Evolutionary conservation across 2,888 invertebrate genomes (phyloP).

Genomic region (Harpalus rufipes): DNA sequence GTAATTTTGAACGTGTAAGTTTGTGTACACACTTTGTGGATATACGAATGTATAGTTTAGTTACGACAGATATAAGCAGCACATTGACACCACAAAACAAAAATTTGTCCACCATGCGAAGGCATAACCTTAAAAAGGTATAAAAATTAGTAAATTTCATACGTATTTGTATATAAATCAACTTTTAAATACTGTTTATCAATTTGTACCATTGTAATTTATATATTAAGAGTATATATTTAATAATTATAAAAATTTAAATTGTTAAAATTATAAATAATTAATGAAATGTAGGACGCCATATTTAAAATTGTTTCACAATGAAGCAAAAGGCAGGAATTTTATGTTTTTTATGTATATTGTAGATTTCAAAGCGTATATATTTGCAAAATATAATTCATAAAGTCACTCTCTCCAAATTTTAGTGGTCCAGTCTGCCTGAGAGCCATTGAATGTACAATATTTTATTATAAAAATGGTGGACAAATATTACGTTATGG

Average conservation of each 20-base stretch:
- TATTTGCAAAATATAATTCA: too few relatives aligned
- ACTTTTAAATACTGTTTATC: not conserved
- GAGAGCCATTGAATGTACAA: not conserved
- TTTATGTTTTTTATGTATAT: too few relatives aligned
- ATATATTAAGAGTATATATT: not conserved
- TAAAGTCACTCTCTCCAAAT: too few relatives aligned
- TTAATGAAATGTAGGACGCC: not conserved
- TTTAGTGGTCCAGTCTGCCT: too few relatives aligned
- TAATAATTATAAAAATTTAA: not conserved
- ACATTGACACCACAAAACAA: not conserved
- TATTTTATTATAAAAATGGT: not conserved
- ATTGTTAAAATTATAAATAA: not conserved
- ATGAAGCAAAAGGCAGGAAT: too few relatives aligned
- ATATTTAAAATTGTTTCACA: not conserved
- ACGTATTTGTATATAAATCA: not conserved
- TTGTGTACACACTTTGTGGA: constrained; percentile 60
- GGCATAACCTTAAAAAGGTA: not conserved
- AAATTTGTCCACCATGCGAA: not conserved
- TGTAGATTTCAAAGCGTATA: too few relatives aligned
- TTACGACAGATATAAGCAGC: constrained; percentile 6
- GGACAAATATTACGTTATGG: not conserved
- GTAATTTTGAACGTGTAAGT: constrained; percentile 79
- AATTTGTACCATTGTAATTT: not conserved
- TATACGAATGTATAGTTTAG: constrained; percentile 47
- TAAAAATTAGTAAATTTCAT: not conserved